Evolutionary conservation across 2,888 invertebrate species (phyloP), one percentile per base, ranked within the genome.

Genomic region (Dinocampus coccinellae): DNA sequence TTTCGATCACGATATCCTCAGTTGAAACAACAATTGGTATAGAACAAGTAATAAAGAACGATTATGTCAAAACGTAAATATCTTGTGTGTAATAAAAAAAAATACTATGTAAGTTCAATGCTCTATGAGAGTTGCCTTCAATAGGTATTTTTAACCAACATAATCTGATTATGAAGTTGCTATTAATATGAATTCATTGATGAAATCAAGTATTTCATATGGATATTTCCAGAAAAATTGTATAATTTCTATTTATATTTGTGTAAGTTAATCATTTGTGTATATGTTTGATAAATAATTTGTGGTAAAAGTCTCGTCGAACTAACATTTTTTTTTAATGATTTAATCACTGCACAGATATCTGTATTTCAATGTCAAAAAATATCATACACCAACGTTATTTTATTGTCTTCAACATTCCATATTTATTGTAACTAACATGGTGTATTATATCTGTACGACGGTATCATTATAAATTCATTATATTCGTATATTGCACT

Each of bases 361-460:
- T 79, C 76, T 78, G 68, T 78, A 79, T 74, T 75, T 55, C 67
- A 52, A 71, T 60, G 26, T 73, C n/a, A 11, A 39, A 68, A 57
- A 26, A 36, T 53, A 36, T 39, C 33, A 68, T 16, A 58, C 36
- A 34, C 47, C 16, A 58, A 11, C 33, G 13, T 61, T 9, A 75
- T 69, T 75, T 70, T 77, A 78, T 77, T 77, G 74, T 81, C 66
- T 76, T 75, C 80, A 82, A 82, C 80, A 82, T 83, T 83, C 83
- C 82, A 83, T 79, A 77, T 78, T 83, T 82, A 71, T 72, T 76
- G 71, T 77, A 74, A 78, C 74, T 79, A 81, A 77, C 76, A 75
- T 72, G 76, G 72, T 78, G 77, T 79, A 77, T 70, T 67, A 77
- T 79, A 74, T 66, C 70, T 70, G 70, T 75, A 73, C 29, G 29